These are phyloP conservation scores for Ichneumon xanthorius DNA, from an alignment of 2,888 invertebrate species.

Conservation along the genomic window DNA sequence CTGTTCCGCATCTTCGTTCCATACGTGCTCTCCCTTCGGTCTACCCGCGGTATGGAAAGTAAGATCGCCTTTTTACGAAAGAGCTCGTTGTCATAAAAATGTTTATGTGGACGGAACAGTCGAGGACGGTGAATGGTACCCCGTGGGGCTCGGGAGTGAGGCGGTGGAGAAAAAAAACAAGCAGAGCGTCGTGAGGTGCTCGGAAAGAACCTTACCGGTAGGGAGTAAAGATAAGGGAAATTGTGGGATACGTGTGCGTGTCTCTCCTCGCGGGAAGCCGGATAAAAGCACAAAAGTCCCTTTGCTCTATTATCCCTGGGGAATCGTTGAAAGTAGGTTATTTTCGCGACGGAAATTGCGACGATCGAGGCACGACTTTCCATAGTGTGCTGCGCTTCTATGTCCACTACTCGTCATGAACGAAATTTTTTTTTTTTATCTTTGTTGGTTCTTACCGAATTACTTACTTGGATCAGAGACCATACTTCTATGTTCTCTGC, in stretches of 20 bases:
- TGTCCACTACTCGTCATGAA: no score
- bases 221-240: conserved; percentile 57
- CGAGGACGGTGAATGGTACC: conserved; percentile 56
- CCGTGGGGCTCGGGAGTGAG: conserved; percentile 42
- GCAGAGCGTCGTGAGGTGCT: conserved; percentile 39
- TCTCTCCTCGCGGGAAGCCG: neutral
- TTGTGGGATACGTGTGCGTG: conserved; percentile 29
- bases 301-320: neutral
- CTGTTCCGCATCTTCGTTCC: neutral
- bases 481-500: no score
- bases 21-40: conserved; percentile 1
- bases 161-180: conserved; percentile 6
- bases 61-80: conserved; percentile 74
- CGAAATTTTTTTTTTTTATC: no score
- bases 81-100: conserved; percentile 77
- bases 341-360: conserved; percentile 24
- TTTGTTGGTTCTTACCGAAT: no score
- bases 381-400: no score
- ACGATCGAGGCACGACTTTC: neutral
- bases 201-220: conserved; percentile 37
- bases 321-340: conserved; percentile 25
- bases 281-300: neutral
- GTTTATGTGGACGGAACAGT: conserved; percentile 76
- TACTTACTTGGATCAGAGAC: no score
- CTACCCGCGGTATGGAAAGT: conserved; percentile 66